These are phyloP conservation scores for Arvicanthis niloticus DNA, from an alignment of 2,113 vertebrate species.

Conservation along the genomic window DNA sequence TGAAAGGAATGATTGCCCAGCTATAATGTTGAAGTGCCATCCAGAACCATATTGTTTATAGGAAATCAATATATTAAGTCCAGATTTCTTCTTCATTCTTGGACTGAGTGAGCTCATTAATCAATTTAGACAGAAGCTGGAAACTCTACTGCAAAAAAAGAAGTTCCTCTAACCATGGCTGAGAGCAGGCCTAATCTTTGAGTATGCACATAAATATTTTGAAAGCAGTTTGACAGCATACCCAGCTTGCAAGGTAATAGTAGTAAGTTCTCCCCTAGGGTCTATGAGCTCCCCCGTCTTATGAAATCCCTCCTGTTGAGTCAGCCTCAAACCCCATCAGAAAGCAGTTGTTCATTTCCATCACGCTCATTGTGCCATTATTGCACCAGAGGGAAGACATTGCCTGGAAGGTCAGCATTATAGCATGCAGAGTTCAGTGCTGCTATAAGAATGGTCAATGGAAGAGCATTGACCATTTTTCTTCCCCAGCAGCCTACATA, in stretches of 20 bases:
- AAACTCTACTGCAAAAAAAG: not conserved
- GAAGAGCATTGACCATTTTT: not conserved
- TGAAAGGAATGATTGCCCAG: not conserved
- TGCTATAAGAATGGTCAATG: not conserved
- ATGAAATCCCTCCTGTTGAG: not conserved
- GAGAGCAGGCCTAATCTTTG: not conserved
- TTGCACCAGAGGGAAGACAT: rapidly evolving
- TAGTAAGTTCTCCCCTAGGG: not conserved
- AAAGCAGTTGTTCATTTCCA: not conserved
- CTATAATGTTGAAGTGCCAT: not conserved
- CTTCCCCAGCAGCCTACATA: not conserved
- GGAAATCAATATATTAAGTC: not conserved
- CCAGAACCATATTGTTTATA: not conserved
- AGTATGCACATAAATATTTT: not conserved
- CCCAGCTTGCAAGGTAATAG: not conserved
- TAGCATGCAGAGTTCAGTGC: not conserved
- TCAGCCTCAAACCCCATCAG: not conserved
- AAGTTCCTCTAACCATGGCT: not conserved
- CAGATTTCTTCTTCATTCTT: not conserved
- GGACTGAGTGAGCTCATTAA: not conserved
- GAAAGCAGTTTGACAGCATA: not conserved
- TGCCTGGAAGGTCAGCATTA: not conserved
- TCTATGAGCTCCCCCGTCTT: not conserved
- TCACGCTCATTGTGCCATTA: not conserved
- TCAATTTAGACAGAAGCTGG: not conserved